These are phyloP conservation scores for Aphelocoma coerulescens DNA, from an alignment of 2,113 vertebrate genomes.

Conservation along the genomic window DNA sequence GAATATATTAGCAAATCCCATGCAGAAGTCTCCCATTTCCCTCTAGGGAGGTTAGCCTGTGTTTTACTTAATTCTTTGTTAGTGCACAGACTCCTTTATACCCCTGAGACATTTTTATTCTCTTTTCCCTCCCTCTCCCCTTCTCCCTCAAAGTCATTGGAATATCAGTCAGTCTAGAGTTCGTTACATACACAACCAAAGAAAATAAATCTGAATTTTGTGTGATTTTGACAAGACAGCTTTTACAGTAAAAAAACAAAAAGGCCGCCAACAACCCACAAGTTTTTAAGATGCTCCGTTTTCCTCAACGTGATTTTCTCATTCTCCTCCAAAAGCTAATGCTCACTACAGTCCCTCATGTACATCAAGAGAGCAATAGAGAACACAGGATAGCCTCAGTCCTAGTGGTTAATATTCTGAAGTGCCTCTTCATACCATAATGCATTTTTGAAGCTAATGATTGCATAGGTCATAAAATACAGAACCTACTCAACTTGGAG, in stretches of 20 bases:
- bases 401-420: not conserved
- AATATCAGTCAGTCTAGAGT: not conserved
- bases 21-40: not conserved
- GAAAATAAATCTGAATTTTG: not conserved
- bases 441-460: not conserved
- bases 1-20: not conserved
- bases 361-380: not conserved
- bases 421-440: not conserved
- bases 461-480: slow-evolving; percentile 18
- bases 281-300: not conserved
- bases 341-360: not conserved
- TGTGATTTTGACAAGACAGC: not conserved
- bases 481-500: not conserved
- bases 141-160: not conserved
- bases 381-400: not conserved
- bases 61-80: not conserved
- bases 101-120: not conserved
- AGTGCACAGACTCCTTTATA: not conserved
- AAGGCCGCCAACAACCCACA: not conserved
- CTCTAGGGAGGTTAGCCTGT: not conserved
- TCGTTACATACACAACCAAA: not conserved
- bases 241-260: not conserved
- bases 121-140: not conserved
- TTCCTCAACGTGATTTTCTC: not conserved
- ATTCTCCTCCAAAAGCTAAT: not conserved